Evolutionary conservation across 2,888 invertebrate species (phyloP).

Genomic region (Melipona beecheii): DNA sequence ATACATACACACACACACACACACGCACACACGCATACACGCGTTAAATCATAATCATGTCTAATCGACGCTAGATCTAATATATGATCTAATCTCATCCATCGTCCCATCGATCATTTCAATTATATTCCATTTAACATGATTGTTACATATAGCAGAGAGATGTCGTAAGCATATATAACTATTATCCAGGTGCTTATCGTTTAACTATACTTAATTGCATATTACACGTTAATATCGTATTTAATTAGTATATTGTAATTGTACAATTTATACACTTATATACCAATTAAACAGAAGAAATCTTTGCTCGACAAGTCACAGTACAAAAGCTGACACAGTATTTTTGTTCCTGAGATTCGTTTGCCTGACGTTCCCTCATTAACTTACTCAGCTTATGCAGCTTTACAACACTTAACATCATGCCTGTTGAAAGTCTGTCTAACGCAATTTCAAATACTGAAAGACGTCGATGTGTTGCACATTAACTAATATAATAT

Average conservation of each 20-base stretch:
- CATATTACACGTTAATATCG: neutral
- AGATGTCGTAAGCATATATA: slow-evolving; percentile 41
- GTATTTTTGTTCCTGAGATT: neutral
- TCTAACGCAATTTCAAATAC: neutral
- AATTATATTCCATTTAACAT: slow-evolving; percentile 36
- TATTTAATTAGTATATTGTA: too few relatives aligned
- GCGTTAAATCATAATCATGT: slow-evolving; percentile 16
- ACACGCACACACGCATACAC: neutral
- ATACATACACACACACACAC: neutral
- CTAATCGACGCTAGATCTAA: slow-evolving; percentile 29
- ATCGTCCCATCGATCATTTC: slow-evolving; percentile 24
- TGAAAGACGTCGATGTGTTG: neutral
- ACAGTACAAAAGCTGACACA: neutral
- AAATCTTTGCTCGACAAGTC: neutral
- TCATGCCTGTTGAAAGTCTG: neutral
- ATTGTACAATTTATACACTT: too few relatives aligned
- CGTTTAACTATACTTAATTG: neutral
- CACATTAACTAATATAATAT: neutral
- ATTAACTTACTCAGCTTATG: neutral
- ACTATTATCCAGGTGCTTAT: slow-evolving; percentile 43
- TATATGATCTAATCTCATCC: slow-evolving; percentile 21
- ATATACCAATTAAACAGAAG: too few relatives aligned
- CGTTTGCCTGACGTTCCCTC: too few relatives aligned
- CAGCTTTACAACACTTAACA: neutral
- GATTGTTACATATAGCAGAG: slow-evolving; percentile 22